Evolutionary conservation across 2,113 vertebrate genomes (phyloP).

Genomic region (Toxotes jaculatrix): DNA sequence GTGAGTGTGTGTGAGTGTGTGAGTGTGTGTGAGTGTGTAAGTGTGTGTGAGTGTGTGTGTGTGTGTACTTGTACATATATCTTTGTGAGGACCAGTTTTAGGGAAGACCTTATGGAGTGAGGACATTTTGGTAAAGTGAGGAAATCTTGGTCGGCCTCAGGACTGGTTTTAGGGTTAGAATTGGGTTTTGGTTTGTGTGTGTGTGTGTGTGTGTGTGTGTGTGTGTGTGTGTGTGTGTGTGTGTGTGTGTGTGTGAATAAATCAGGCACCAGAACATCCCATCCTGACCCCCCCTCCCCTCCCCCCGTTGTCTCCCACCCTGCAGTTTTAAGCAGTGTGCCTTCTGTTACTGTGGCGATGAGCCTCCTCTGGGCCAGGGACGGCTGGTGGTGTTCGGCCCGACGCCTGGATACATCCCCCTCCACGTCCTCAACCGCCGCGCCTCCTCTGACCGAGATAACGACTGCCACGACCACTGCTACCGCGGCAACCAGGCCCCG

Average conservation of each 20-base stretch:
- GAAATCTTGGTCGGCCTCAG: too few relatives aligned
- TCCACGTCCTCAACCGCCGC: constrained; percentile 87
- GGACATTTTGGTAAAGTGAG: too few relatives aligned
- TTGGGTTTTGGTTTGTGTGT: too few relatives aligned
- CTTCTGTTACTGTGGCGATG: constrained; percentile 95
- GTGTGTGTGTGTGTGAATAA: background rate
- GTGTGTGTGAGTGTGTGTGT: constrained; percentile 79
- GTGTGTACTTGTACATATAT: too few relatives aligned
- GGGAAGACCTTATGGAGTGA: too few relatives aligned
- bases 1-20: too few relatives aligned
- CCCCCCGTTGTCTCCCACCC: background rate
- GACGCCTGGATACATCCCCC: constrained; percentile 90
- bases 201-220: background rate
- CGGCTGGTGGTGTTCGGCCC: constrained; percentile 92
- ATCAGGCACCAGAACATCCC: too few relatives aligned
- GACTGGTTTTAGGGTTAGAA: too few relatives aligned
- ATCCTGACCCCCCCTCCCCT: background rate
- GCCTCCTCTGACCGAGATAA: constrained; percentile 85
- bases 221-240: background rate
- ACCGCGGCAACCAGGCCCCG: constrained; percentile 81
- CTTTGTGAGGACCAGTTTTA: too few relatives aligned
- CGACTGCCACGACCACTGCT: constrained; percentile 84
- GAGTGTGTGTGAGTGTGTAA: too few relatives aligned
- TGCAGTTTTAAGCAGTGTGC: constrained; percentile 95
- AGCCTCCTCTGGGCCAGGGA: constrained; percentile 94